A percentile compares a stretch with the other conserved stretches of the same genome.
Conservation (phyloP, 2,888 invertebrate genomes). For the Epirrhoe tristata region DNA sequence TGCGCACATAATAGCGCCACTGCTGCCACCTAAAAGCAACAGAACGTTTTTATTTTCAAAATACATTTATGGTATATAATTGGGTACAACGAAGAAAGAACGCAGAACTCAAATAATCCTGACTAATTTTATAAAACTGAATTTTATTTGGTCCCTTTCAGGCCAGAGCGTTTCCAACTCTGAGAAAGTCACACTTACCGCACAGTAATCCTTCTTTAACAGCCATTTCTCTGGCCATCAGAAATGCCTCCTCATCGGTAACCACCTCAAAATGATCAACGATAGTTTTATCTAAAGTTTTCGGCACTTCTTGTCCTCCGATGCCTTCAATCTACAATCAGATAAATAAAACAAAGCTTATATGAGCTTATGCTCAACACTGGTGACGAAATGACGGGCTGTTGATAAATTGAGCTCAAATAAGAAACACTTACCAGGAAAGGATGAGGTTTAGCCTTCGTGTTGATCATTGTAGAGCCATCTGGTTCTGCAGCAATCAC, state of each 20-base stretch:
- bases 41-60: no score
- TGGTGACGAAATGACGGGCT: no score
- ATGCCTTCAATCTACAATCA: conserved; percentile 87
- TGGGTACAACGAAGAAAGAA: no score
- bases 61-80: no score
- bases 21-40: conserved; percentile 91
- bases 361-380: no score
- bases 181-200: conserved; percentile 79
- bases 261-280: conserved; percentile 93
- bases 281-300: conserved; percentile 90
- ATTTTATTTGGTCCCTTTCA: no score
- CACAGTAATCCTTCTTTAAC: conserved; percentile 95
- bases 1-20: conserved; percentile 91
- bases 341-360: not conserved
- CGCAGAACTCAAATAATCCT: no score
- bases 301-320: conserved; percentile 97
- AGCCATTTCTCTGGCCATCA: conserved; percentile 93
- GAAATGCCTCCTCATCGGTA: conserved; percentile 91
- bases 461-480: conserved; percentile 87
- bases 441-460: conserved; percentile 77
- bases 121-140: no score
- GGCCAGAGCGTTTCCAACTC: no score
- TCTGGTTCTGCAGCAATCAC: conserved; percentile 95
- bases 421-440: conserved; percentile 46
- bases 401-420: no score